These are phyloP conservation scores for Oscheius sp. DNA, from an alignment of 1,140 invertebrate genomes.

Conservation along the genomic window DNA sequence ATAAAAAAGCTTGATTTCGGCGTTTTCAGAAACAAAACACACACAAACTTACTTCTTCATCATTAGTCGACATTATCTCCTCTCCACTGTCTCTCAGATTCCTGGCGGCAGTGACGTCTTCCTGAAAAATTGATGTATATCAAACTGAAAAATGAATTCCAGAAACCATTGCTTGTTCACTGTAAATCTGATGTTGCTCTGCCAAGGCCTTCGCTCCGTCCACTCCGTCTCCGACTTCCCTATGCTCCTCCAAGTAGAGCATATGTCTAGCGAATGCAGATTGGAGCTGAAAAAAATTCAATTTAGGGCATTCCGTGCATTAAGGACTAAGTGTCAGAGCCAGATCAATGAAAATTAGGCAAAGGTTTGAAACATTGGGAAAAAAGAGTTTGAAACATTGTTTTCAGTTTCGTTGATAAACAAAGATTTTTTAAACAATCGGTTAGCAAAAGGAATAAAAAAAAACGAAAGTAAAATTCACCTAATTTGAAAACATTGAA, in stretches of 20 bases:
- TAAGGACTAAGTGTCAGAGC: too few species aligned
- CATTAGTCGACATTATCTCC: constrained; percentile 60
- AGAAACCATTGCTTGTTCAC: constrained; percentile 51
- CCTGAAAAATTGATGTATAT: too few species aligned
- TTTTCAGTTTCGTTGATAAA: neutral
- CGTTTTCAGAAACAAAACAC: neutral
- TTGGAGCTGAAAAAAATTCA: constrained; percentile 58
- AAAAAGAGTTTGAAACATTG: neutral
- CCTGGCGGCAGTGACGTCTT: constrained; percentile 76
- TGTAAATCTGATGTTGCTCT: constrained; percentile 44
- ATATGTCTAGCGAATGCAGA: constrained; percentile 57
- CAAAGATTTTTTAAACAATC: neutral
- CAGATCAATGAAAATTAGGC: too few species aligned
- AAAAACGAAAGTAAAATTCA: too few species aligned
- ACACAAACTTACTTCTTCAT: constrained; percentile 32
- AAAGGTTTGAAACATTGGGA: neutral
- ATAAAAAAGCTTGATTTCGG: too few species aligned
- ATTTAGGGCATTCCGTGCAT: too few species aligned
- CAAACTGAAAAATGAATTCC: too few species aligned
- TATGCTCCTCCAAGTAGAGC: constrained; percentile 60
- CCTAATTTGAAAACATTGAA: too few species aligned
- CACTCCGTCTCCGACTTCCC: constrained; percentile 56
- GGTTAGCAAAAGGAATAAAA: too few species aligned
- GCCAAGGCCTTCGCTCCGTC: constrained; percentile 22
- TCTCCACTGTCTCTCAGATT: constrained; percentile 73